Evolutionary conservation across 2,113 vertebrate genomes (phyloP).

Genomic region (Corythoichthys intestinalis): DNA sequence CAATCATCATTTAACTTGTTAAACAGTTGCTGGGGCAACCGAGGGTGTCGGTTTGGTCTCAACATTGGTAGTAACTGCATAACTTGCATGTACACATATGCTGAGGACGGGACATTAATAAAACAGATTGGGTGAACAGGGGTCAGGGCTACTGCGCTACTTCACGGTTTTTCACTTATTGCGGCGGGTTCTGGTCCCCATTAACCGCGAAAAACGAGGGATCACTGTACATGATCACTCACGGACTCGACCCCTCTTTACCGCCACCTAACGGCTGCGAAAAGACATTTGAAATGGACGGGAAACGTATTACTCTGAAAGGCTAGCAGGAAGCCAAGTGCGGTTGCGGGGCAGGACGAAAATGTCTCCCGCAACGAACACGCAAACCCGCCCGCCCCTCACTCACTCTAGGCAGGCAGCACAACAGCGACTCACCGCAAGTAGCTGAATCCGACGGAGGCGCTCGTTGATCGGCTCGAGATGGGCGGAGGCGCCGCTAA

Average conservation of each 20-base stretch:
- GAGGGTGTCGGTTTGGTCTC: too few species aligned
- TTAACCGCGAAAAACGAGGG: too few species aligned
- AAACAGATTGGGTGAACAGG: too few species aligned
- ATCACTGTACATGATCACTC: neutral
- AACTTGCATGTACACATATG: too few species aligned
- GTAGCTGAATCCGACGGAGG: constrained; percentile 27
- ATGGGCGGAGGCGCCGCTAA: constrained; percentile 11
- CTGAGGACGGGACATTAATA: too few species aligned
- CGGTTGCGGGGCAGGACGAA: neutral
- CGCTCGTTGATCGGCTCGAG: constrained; percentile 24
- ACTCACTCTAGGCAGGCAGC: constrained; percentile 27
- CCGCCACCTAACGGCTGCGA: neutral
- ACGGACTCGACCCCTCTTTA: too few species aligned
- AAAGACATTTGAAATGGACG: neutral
- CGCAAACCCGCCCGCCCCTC: constrained; percentile 56
- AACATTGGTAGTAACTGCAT: too few species aligned
- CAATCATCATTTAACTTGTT: too few species aligned
- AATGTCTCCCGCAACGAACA: constrained; percentile 40
- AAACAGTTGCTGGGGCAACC: too few species aligned
- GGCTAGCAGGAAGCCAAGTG: neutral
- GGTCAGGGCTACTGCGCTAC: too few species aligned
- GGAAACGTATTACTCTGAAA: constrained; percentile 28
- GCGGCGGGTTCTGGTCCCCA: too few species aligned
- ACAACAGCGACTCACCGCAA: constrained; percentile 40
- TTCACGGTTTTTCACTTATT: too few species aligned